A percentile compares a stretch with the other conserved stretches of the same genome.
phyloP scores from a whole-genome alignment of 2,113 vertebrate species.

The Philantomba maxwellii region DNA sequence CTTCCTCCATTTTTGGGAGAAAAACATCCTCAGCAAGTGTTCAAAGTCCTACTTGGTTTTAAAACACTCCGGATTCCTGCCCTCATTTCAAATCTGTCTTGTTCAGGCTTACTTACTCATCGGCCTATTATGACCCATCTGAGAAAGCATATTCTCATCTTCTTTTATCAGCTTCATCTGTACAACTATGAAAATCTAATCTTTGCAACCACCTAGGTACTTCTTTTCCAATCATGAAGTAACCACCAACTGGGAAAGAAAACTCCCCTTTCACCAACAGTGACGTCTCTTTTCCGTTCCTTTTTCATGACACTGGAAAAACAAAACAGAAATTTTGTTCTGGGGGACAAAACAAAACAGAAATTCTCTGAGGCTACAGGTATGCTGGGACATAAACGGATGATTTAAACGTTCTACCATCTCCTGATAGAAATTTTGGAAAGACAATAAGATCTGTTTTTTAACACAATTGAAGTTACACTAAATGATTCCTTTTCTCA shows the following conservation, averaged over 20 bases:
- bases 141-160: slow-evolving; percentile 23
- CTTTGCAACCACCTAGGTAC: slow-evolving; percentile 14
- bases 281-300: slow-evolving; percentile 52
- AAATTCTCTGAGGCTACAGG: slow-evolving; percentile 54
- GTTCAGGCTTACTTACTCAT: slow-evolving; percentile 6
- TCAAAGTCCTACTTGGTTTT: neutral
- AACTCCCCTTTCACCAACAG: slow-evolving; percentile 19
- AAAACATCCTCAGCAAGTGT: slow-evolving; percentile 15
- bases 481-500: neutral
- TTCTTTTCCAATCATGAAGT: slow-evolving; percentile 59
- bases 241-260: slow-evolving; percentile 45
- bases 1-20: slow-evolving; percentile 29
- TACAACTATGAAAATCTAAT: slow-evolving; percentile 6
- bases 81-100: neutral
- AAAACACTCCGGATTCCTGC: neutral
- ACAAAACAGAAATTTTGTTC: slow-evolving; percentile 60
- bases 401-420: neutral
- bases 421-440: neutral
- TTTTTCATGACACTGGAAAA: slow-evolving; percentile 59
- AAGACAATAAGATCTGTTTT: neutral
- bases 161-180: slow-evolving; percentile 50
- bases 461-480: neutral
- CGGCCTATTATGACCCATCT: neutral
- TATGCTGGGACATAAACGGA: neutral
- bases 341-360: slow-evolving; percentile 63